These are phyloP conservation scores for Catagonus wagneri DNA, from an alignment of 2,113 vertebrate genomes.

Conservation along the genomic window DNA sequence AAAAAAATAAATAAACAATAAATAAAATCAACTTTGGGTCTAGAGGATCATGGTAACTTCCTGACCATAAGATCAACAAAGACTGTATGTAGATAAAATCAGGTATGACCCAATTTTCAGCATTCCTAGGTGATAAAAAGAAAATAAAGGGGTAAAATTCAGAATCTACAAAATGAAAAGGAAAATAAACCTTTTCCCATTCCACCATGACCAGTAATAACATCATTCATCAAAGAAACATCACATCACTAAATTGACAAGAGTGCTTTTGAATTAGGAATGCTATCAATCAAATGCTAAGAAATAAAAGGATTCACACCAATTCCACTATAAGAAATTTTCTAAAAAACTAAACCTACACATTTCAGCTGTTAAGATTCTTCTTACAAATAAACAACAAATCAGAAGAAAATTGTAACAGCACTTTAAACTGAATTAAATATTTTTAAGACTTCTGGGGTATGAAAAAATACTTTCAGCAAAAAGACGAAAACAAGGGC, in stretches of 20 bases:
- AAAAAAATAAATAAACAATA: too few species aligned
- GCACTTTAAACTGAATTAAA: neutral
- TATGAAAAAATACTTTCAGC: neutral
- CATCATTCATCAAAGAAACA: neutral
- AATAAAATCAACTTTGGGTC: too few species aligned
- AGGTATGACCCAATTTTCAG: neutral
- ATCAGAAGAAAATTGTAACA: neutral
- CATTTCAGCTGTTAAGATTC: neutral
- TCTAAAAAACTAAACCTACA: neutral
- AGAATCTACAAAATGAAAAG: constrained; percentile 4
- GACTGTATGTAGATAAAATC: constrained; percentile 27
- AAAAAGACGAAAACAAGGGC: neutral
- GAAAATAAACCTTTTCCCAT: neutral
- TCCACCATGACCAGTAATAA: neutral
- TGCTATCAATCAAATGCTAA: neutral
- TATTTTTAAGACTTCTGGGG: neutral
- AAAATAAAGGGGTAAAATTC: neutral
- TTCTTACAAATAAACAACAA: neutral
- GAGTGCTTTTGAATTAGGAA: neutral
- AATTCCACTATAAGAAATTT: neutral
- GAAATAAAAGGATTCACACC: constrained; percentile 34
- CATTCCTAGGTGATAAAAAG: neutral
- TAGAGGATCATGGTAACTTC: neutral
- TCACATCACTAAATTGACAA: neutral
- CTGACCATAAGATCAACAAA: neutral